Conservation (phyloP, 2,113 vertebrate species). For the Colistium nudipinnis region DNA sequence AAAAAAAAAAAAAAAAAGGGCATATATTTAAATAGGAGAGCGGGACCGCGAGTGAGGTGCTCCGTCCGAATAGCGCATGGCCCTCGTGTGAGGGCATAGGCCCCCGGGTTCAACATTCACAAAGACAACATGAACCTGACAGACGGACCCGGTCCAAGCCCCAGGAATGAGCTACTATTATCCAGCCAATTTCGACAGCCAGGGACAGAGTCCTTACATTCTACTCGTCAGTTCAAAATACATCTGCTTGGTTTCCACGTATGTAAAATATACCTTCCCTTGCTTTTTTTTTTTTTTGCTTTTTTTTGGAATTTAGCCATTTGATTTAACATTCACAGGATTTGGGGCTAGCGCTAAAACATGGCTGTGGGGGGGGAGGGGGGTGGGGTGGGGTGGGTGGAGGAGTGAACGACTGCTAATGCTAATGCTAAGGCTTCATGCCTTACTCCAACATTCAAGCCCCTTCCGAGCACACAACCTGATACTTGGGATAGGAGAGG, state of each 20-base stretch:
- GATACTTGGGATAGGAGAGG: constrained; percentile 51
- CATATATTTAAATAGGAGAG: constrained; percentile 45
- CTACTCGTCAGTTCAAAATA: constrained; percentile 74
- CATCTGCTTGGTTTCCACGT: constrained; percentile 54
- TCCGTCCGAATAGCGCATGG: constrained; percentile 52
- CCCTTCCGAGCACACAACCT: constrained; percentile 59
- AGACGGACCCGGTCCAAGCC: constrained; percentile 27
- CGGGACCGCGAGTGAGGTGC: constrained; percentile 47
- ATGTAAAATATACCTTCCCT: constrained; percentile 53
- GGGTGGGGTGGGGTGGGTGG: constrained; percentile 13
- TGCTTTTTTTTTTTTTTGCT: constrained; percentile 66
- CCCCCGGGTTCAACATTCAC: constrained; percentile 70
- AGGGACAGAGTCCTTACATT: constrained; percentile 72
- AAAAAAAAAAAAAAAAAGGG: too few relatives aligned
- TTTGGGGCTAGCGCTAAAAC: constrained; percentile 41
- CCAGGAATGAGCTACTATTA: constrained; percentile 19
- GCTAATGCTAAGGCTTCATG: constrained; percentile 64
- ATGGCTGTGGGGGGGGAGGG: constrained; percentile 18
- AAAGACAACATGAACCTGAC: constrained; percentile 51
- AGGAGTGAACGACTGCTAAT: constrained; percentile 62
- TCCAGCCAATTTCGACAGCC: constrained; percentile 34
- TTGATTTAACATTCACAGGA: constrained; percentile 69
- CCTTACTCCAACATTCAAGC: constrained; percentile 49
- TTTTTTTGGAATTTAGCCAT: constrained; percentile 72
- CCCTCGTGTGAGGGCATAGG: constrained; percentile 68